Percentiles rank a stretch among this genome's conserved stretches.
Evolutionary conservation across 1,140 invertebrate genomes (phyloP).

Genomic region (Heliconius himera): DNA sequence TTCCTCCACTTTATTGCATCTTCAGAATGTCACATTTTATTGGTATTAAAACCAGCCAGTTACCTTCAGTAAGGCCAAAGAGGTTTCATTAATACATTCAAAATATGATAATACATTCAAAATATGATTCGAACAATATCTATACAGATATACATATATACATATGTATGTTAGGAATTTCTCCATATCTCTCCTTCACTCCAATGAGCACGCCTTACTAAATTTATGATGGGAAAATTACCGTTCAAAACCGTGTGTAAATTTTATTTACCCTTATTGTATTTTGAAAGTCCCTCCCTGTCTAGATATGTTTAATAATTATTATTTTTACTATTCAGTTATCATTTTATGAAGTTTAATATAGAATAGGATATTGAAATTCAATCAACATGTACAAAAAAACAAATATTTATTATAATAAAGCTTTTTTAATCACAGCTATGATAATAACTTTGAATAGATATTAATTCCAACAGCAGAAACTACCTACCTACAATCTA

Average conservation of each 20-base stretch:
- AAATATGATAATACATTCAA: too few species aligned
- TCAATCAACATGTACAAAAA: not conserved
- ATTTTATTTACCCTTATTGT: not conserved
- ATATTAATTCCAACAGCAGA: not conserved
- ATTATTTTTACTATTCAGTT: not conserved
- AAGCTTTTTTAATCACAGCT: too few species aligned
- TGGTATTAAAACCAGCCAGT: too few species aligned
- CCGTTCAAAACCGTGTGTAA: too few species aligned
- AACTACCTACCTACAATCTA: not conserved
- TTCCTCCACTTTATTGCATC: too few species aligned
- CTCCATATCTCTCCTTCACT: not conserved
- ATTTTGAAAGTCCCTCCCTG: too few species aligned
- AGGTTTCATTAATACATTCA: too few species aligned
- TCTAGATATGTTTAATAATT: too few species aligned
- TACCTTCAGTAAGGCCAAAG: too few species aligned
- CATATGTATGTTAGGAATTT: not conserved
- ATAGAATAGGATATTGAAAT: not conserved
- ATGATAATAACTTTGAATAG: not conserved
- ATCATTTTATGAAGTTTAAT: not conserved
- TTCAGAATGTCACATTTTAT: too few species aligned
- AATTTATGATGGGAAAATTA: too few species aligned
- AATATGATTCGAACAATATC: not conserved
- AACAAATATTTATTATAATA: too few species aligned
- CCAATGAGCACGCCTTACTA: not conserved
- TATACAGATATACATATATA: not conserved